Evolutionary conservation across 2,797 vertebrate genomes (phyloP), one percentile per base, ranked within the genome.

Genomic region (Thripadectes ignobilis): DNA sequence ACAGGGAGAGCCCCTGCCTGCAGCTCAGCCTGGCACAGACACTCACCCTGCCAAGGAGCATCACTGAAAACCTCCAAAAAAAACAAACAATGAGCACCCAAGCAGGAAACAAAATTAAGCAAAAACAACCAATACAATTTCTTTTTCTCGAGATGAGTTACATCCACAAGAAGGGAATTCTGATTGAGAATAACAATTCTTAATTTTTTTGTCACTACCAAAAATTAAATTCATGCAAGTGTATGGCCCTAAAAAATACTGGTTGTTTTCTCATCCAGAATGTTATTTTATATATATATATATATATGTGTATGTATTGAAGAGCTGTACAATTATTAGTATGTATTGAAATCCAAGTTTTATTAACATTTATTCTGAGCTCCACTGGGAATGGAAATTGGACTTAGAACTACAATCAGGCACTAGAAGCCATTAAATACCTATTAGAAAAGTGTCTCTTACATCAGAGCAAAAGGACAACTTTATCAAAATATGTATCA

Each of bases 21-120:
- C 0, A 18, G 75, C 36, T 82, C 52, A 61, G 13, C 23, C 61
- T 10, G 3, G 16, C 41, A 62, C 0, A 0, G 83, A 62, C 41
- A 79, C 21, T 13, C 3, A 2, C 10, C 9, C 30, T 61, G 34
- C 49, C 68, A 61, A 58, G 32, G 14, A 79, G 10, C 2, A 2
- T 14, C 81, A 75, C 48, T 59, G 51, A 59, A 89, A 89, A 41
- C 36, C 79, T 78, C 61, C n/a, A 41, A 41, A 41, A 41, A 34
- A 43, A 36, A 48, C 32, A 59, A 65, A 11, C 36, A 54, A 41
- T 14, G 22, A 66, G 61, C 65, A 80, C 10, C 10, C 65, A 62
- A 74, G 54, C 38, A 72, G 19, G n/a, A 91, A 71, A 65, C 9
- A 83, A 89, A 89, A 49, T 12, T 11, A 62, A 51, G n/a, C 24